Percentiles rank a stretch among this genome's conserved stretches.
phyloP scores from a whole-genome alignment of 2,113 vertebrate species.

The Aptenodytes forsteri region DNA sequence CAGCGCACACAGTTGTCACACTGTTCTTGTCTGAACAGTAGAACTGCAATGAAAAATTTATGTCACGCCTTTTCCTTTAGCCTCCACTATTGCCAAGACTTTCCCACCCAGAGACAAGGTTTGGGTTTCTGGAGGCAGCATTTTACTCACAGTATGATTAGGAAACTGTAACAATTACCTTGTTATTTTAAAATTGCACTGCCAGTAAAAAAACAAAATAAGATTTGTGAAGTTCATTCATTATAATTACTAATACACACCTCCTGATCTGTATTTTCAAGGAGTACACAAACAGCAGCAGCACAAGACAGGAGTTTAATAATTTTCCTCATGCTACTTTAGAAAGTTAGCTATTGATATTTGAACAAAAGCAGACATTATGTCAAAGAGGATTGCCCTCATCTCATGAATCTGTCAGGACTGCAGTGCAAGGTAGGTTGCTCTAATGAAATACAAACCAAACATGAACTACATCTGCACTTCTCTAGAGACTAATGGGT shows the following conservation, averaged over 20 bases:
- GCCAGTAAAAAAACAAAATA: neutral
- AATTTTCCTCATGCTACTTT: neutral
- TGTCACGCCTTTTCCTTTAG: neutral
- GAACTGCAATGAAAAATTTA: neutral
- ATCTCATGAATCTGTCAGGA: neutral
- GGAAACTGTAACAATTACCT: neutral
- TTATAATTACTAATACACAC: neutral
- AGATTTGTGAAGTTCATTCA: neutral
- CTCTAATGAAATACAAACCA: neutral
- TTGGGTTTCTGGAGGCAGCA: neutral
- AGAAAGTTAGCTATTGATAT: neutral
- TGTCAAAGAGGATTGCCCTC: neutral
- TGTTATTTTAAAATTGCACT: neutral
- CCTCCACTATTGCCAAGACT: neutral
- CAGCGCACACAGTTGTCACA: neutral
- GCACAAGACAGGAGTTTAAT: neutral
- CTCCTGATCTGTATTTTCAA: neutral
- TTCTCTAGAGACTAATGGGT: neutral
- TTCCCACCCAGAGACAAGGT: neutral
- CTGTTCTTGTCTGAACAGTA: neutral
- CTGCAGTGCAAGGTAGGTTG: neutral
- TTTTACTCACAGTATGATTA: neutral
- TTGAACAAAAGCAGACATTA: neutral
- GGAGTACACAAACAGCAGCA: neutral
- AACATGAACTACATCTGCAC: neutral